Evolutionary conservation across 2,888 invertebrate species (phyloP), one percentile per base, ranked within the genome.

Genomic region (Tenthredo distinguenda): DNA sequence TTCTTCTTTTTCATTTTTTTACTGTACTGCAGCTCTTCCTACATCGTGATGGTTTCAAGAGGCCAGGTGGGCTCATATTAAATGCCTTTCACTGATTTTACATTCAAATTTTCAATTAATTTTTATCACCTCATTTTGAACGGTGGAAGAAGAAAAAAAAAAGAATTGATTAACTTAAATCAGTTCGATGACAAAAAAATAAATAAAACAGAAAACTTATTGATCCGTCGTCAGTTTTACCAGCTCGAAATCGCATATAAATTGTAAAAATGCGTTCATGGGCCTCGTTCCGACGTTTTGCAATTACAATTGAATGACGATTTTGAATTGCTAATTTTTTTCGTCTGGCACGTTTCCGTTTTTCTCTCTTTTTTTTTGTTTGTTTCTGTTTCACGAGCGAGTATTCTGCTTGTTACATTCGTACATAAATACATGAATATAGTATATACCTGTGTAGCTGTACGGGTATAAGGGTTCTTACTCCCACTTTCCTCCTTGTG

Each of bases 321-420:
- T 55, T 55, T 55, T 55, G 55, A 55, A 55, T 55, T 55, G 55
- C n/a, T 55, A 55, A 55, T 55, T 55, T n/a, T 50, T 50, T 55
- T n/a, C 2, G 55, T 55, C 55, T 55, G n/a, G 55, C n/a, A 55
- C 55, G n/a, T 55, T 50, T 50, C n/a, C n/a, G n/a, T 50, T 50
- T n/a, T 5, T 50, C n/a, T 50, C n/a, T 50, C n/a, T 50, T n/a
- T 5, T 50, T 50, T 18, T 50, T 50, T 18, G 1, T n/a, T n/a
- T 47, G 2, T 15, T 47, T 47, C 6, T 55, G 6, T n/a, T 55
- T 55, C 7, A n/a, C 55, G 55, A n/a, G n/a, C n/a, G 55, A 55
- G n/a, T n/a, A 55, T 55, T 55, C n/a, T 55, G 55, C 7, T 55
- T n/a, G 55, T 55, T 5, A 50, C n/a, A n/a, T 55, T n/a, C 55